These are phyloP conservation scores for Artibeus lituratus DNA, from an alignment of 2,797 vertebrate species.

Conservation along the genomic window DNA sequence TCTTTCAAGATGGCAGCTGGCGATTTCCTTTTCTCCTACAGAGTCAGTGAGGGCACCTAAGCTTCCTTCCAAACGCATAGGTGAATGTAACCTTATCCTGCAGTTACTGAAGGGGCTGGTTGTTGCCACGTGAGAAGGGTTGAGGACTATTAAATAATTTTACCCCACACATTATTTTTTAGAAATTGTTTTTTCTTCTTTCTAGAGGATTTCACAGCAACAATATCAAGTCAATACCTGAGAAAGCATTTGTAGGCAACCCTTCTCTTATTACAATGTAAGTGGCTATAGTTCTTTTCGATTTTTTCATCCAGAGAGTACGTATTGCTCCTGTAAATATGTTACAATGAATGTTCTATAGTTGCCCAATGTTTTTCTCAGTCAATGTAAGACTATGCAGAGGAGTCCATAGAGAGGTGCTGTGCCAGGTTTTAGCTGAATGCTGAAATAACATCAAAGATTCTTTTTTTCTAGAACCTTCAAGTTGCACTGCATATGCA, in stretches of 20 bases:
- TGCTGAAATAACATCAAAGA: background rate
- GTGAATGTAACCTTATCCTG: background rate
- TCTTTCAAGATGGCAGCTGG: constrained; percentile 19
- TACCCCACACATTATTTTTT: background rate
- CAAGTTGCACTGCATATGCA: background rate
- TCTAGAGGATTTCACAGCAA: constrained; percentile 95
- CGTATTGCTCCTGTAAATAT: background rate
- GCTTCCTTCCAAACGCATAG: background rate
- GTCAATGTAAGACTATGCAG: background rate
- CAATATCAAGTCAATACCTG: constrained; percentile 94
- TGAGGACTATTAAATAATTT: background rate
- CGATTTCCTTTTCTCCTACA: background rate
- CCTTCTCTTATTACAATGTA: constrained; percentile 94
- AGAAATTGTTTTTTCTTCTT: constrained; percentile 59
- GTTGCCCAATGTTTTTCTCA: background rate
- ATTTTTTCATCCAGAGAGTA: constrained; percentile 13
- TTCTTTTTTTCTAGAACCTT: background rate
- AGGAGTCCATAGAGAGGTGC: background rate
- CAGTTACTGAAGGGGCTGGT: background rate
- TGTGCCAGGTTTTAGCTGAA: background rate
- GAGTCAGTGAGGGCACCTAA: background rate
- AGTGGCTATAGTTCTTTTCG: constrained; percentile 72
- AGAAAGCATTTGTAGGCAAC: constrained; percentile 93
- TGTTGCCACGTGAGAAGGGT: background rate
- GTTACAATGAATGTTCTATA: background rate